phyloP scores from a whole-genome alignment of 2,797 vertebrate species.

The Sandelia bainsii region DNA sequence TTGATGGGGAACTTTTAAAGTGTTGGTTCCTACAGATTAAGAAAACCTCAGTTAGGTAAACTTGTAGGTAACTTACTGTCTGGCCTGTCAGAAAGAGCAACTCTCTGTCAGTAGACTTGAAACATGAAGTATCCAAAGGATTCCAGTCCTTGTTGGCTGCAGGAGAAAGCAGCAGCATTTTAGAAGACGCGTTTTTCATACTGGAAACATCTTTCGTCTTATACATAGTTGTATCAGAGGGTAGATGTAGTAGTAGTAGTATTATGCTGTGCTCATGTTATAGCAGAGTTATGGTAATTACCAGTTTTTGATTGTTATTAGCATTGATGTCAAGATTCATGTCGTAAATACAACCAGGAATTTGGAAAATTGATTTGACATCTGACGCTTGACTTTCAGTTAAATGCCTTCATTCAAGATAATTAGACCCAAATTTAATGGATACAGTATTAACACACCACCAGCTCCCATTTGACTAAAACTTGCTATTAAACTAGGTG shows the following conservation, averaged over 20 bases:
- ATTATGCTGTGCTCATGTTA: not conserved
- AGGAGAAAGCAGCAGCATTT: conserved; percentile 38
- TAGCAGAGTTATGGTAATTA: not conserved
- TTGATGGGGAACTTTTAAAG: not conserved
- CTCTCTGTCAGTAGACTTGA: conserved; percentile 74
- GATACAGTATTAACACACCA: not conserved
- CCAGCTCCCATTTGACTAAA: not conserved
- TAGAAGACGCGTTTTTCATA: not conserved
- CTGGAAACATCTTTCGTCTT: not conserved
- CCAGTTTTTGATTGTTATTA: not conserved
- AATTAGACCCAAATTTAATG: not conserved
- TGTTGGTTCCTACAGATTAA: not conserved
- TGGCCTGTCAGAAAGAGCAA: conserved; percentile 74
- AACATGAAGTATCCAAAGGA: conserved; percentile 69
- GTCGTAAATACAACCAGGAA: not conserved
- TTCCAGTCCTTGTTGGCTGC: conserved; percentile 77
- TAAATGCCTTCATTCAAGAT: not conserved
- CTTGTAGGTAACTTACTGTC: conserved; percentile 71
- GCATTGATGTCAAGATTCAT: not conserved
- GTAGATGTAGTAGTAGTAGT: not conserved
- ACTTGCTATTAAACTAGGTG: not conserved
- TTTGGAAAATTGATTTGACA: not conserved
- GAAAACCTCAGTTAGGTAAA: conserved; percentile 5
- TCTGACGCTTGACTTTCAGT: no score
- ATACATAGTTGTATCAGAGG: not conserved